Evolutionary conservation across 2,888 invertebrate species (phyloP).

Genomic region (Nephrocerus scutellatus): DNA sequence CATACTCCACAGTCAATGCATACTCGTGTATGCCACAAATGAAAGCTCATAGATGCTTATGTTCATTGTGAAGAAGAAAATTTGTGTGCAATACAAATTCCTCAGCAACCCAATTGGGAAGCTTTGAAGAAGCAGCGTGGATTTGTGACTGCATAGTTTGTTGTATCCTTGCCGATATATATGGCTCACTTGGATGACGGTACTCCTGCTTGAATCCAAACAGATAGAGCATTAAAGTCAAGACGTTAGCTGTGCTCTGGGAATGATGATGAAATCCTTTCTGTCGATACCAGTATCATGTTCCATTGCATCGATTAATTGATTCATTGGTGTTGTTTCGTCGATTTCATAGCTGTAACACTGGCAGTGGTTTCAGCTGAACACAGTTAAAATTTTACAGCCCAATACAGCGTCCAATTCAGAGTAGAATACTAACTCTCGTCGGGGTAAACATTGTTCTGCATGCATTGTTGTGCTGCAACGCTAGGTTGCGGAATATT

Average conservation of each 20-base stretch:
- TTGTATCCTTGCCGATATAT: too few species aligned
- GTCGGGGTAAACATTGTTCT: too few species aligned
- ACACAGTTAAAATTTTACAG: constrained; percentile 64
- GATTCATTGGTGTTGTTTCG: too few species aligned
- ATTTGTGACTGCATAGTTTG: too few species aligned
- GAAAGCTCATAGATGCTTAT: constrained; percentile 22
- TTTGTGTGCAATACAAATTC: constrained; percentile 26
- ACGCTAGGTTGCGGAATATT: too few species aligned
- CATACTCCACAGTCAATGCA: constrained; percentile 29
- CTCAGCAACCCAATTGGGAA: constrained; percentile 23
- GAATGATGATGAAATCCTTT: too few species aligned
- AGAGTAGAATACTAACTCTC: constrained; percentile 27
- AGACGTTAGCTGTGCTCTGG: too few species aligned
- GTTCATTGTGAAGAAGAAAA: constrained; percentile 26
- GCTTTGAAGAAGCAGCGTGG: neutral
- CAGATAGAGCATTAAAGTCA: too few species aligned
- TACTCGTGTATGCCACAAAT: constrained; percentile 30
- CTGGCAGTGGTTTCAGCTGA: constrained; percentile 57
- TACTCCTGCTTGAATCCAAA: too few species aligned
- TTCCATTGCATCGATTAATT: constrained; percentile 52
- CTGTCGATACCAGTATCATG: too few species aligned
- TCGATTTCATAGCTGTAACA: constrained; percentile 62
- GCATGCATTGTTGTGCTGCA: constrained; percentile 43
- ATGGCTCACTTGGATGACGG: too few species aligned
- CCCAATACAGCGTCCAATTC: constrained; percentile 52